These are phyloP conservation scores for Glyptemys insculpta DNA, from an alignment of 2,797 vertebrate species.

Conservation along the genomic window DNA sequence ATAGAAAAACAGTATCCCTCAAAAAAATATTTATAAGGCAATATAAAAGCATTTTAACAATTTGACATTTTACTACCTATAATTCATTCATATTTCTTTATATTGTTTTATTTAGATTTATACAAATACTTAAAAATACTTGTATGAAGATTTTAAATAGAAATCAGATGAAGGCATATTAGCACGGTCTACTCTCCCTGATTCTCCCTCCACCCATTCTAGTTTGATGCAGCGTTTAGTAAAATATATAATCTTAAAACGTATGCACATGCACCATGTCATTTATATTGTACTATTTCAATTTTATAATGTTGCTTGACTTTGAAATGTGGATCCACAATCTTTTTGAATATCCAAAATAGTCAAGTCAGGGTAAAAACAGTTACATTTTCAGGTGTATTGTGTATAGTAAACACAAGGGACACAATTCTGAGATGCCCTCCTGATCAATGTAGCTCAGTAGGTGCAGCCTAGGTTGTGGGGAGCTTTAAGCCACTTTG, in stretches of 20 bases:
- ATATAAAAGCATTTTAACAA: not conserved
- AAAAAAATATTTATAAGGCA: not conserved
- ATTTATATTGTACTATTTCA: not conserved
- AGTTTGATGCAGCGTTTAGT: not conserved
- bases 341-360: not conserved
- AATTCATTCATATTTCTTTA: not conserved
- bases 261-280: not conserved
- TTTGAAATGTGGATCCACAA: not conserved
- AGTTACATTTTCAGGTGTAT: not conserved
- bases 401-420: not conserved
- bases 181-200: not conserved
- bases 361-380: not conserved
- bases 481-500: not conserved
- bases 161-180: not conserved
- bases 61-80: slow-evolving; percentile 13
- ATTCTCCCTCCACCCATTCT: not conserved
- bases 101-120: not conserved
- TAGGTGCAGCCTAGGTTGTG: not conserved
- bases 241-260: not conserved
- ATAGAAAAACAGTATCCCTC: not conserved
- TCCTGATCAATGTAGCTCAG: not conserved
- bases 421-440: not conserved
- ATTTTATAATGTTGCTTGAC: not conserved
- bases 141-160: not conserved
- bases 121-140: not conserved